Evolutionary conservation across 2,113 vertebrate genomes (phyloP).

Genomic region (Boulengerochromis microlepis): DNA sequence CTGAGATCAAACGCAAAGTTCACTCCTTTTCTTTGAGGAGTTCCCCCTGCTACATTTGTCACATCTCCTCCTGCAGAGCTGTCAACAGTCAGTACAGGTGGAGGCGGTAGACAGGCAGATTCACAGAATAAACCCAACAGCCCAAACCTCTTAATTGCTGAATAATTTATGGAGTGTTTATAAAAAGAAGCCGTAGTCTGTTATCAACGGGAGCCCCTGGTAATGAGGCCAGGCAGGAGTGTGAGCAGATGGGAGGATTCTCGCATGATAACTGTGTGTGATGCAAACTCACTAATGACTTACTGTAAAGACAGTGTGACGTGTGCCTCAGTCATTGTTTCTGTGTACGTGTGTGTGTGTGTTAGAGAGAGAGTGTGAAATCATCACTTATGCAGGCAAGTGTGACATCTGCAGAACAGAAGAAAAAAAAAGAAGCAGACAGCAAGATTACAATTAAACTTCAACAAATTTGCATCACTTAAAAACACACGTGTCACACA

Average conservation of each 20-base stretch:
- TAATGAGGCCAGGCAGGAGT: conserved; percentile 35
- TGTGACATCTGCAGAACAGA: conserved; percentile 40
- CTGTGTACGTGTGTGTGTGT: neutral
- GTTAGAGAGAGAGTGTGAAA: neutral
- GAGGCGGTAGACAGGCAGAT: neutral
- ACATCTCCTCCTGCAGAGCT: neutral
- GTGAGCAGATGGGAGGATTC: conserved; percentile 46
- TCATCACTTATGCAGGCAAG: neutral
- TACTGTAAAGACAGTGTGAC: conserved; percentile 21
- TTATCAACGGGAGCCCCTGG: conserved; percentile 13
- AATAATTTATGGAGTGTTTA: conserved; percentile 42
- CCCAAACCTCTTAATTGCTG: conserved; percentile 48
- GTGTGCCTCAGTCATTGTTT: conserved; percentile 4
- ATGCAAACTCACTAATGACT: conserved; percentile 47
- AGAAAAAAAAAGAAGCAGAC: neutral
- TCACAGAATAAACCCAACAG: conserved; percentile 11
- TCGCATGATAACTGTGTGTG: conserved; percentile 26
- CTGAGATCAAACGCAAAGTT: neutral
- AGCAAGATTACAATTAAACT: neutral
- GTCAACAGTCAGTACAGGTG: neutral
- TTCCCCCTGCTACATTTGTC: neutral
- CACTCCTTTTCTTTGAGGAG: neutral
- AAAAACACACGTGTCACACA: neutral
- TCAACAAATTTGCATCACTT: neutral
- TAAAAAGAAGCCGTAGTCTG: conserved; percentile 14